Percentiles rank a stretch among this genome's conserved stretches.
phyloP scores from a whole-genome alignment of 2,113 vertebrate genomes.

The Percina caprodes region DNA sequence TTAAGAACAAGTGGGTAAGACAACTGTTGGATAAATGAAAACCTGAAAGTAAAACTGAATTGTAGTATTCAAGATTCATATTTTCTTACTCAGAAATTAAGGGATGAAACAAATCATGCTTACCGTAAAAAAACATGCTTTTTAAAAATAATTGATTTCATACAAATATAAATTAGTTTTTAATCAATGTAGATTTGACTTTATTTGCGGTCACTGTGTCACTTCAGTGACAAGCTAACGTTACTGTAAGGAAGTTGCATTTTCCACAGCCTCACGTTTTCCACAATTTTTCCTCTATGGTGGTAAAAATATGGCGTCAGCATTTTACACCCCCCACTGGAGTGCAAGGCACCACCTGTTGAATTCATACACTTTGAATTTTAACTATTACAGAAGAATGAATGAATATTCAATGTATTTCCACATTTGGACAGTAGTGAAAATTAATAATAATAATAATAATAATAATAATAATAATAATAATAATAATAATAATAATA shows the following conservation, averaged over 20 bases:
- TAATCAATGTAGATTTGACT: not conserved
- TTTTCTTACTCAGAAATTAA: not conserved
- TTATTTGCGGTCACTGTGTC: not conserved
- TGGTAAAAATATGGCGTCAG: not conserved
- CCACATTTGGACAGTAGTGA: not conserved
- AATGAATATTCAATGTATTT: not conserved
- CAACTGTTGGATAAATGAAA: constrained; percentile 37
- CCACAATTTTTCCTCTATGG: not conserved
- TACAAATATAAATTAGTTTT: not conserved
- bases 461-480: too few relatives aligned
- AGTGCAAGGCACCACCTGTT: not conserved
- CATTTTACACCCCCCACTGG: not conserved
- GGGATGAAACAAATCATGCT: not conserved
- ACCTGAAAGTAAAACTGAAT: constrained; percentile 1
- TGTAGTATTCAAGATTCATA: not conserved
- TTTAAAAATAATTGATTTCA: not conserved
- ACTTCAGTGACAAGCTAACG: not conserved
- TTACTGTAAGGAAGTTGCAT: not conserved
- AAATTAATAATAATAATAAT: too few relatives aligned
- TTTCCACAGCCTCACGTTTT: not conserved
- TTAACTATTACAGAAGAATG: not conserved
- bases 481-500: too few relatives aligned
- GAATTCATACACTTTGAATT: not conserved
- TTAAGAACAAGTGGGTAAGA: constrained; percentile 34
- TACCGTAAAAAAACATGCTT: not conserved